Conservation (phyloP, 2,113 vertebrate genomes). For the Leucosticte australis region DNA sequence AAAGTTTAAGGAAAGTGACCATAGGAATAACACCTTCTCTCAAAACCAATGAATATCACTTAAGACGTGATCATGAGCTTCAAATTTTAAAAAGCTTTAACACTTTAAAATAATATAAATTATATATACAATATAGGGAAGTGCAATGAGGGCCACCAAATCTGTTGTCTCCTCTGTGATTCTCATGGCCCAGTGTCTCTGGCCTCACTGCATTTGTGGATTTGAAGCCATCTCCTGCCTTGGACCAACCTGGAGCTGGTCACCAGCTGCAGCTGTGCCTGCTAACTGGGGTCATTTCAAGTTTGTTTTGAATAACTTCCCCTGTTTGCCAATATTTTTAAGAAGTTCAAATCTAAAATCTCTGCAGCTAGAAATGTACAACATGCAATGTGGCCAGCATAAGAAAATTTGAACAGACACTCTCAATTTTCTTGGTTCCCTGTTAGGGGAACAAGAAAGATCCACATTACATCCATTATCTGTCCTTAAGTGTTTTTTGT, state of each 20-base stretch:
- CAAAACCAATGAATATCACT: not conserved
- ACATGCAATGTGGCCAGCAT: not conserved
- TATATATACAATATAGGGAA: not conserved
- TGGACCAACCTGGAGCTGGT: not conserved
- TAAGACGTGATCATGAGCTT: not conserved
- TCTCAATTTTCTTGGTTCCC: not conserved
- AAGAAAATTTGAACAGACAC: conserved; percentile 20
- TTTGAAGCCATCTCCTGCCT: not conserved
- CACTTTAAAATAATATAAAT: not conserved
- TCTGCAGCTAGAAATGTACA: not conserved
- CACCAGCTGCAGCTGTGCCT: not conserved
- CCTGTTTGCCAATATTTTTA: not conserved
- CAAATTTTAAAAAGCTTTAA: not conserved
- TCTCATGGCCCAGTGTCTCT: not conserved
- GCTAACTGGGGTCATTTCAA: not conserved
- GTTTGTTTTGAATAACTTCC: not conserved
- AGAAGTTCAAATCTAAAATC: not conserved
- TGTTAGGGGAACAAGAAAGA: not conserved
- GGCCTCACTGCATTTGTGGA: not conserved
- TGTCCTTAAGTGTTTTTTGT: conserved; percentile 61
- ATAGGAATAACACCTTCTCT: not conserved
- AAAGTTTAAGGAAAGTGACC: not conserved
- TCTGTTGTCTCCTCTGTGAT: not conserved
- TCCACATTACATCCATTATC: not conserved
- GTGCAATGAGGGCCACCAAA: not conserved